Evolutionary conservation across 2,888 invertebrate species (phyloP).

Genomic region (Drosophila engyochracea): DNA sequence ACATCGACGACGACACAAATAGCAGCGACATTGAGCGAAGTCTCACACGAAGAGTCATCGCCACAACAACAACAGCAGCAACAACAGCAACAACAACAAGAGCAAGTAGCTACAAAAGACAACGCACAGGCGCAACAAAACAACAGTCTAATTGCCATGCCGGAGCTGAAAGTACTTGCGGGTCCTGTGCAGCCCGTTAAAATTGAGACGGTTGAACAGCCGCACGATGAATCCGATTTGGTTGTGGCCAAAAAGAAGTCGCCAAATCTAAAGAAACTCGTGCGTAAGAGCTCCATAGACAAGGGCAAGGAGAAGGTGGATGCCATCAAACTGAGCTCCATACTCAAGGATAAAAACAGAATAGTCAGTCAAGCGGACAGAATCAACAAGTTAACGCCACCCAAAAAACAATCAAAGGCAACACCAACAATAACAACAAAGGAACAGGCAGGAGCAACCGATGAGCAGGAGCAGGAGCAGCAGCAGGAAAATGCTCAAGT

Average conservation of each 20-base stretch:
- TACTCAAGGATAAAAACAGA: slow-evolving; percentile 71
- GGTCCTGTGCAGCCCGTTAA: slow-evolving; percentile 80
- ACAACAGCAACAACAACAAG: slow-evolving; percentile 31
- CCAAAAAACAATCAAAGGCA: slow-evolving; percentile 55
- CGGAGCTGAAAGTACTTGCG: slow-evolving; percentile 79
- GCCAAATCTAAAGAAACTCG: slow-evolving; percentile 68
- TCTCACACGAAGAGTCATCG: slow-evolving; percentile 69
- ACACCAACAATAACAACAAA: slow-evolving; percentile 5
- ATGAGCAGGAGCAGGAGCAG: slow-evolving; percentile 1
- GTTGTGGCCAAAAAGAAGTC: slow-evolving; percentile 65
- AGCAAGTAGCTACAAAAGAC: slow-evolving; percentile 70
- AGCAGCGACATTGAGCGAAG: slow-evolving; percentile 74
- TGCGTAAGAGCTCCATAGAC: slow-evolving; percentile 76
- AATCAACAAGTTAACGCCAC: slow-evolving; percentile 65
- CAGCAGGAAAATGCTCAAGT: slow-evolving; percentile 37
- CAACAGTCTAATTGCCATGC: slow-evolving; percentile 74
- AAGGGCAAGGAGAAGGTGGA: slow-evolving; percentile 56
- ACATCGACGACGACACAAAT: slow-evolving; percentile 67
- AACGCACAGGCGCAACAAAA: slow-evolving; percentile 51
- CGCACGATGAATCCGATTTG: slow-evolving; percentile 61
- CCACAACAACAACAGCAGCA: slow-evolving; percentile 36
- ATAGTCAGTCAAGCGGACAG: slow-evolving; percentile 61
- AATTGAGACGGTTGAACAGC: slow-evolving; percentile 70
- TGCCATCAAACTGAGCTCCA: slow-evolving; percentile 52
- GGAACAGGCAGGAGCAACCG: slow-evolving; percentile 22